These are phyloP conservation scores for Montipora efflorescens DNA, from an alignment of 64 coral and sea anemone genomes.

Conservation along the genomic window DNA sequence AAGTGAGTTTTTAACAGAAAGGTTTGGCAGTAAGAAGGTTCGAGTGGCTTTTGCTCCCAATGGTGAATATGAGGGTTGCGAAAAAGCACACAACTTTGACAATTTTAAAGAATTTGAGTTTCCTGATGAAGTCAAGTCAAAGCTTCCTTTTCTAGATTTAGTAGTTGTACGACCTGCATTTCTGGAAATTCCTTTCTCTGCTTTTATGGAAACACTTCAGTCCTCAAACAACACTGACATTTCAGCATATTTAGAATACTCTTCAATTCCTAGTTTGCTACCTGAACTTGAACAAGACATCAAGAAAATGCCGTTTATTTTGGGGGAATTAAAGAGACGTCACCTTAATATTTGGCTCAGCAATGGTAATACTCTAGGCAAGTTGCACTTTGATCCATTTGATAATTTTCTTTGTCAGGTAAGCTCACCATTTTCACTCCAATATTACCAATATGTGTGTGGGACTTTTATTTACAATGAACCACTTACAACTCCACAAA, in stretches of 20 bases:
- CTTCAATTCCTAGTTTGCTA: slow-evolving; percentile 70
- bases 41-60: slow-evolving; percentile 76
- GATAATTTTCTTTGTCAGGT: slow-evolving; percentile 91
- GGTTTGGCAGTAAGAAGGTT: slow-evolving; percentile 68
- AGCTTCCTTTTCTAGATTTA: slow-evolving; percentile 78
- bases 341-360: slow-evolving; percentile 89
- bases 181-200: slow-evolving; percentile 67
- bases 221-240: slow-evolving; percentile 47
- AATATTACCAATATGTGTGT: no score
- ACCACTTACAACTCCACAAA: no score
- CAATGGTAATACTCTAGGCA: slow-evolving; percentile 86
- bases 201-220: slow-evolving; percentile 68
- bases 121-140: slow-evolving; percentile 65
- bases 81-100: slow-evolving; percentile 67
- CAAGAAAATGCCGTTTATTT: slow-evolving; percentile 59
- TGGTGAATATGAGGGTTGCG: slow-evolving; percentile 82
- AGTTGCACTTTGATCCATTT: slow-evolving; percentile 93
- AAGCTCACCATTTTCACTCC: no score
- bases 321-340: slow-evolving; percentile 67
- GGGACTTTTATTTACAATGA: no score
- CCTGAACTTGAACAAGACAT: slow-evolving; percentile 82
- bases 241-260: slow-evolving; percentile 83
- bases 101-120: slow-evolving; percentile 68
- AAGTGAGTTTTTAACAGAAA: slow-evolving; percentile 63
- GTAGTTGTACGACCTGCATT: slow-evolving; percentile 85